These are phyloP conservation scores for Pectinophora gossypiella DNA, from an alignment of 1,140 invertebrate species.

Conservation along the genomic window DNA sequence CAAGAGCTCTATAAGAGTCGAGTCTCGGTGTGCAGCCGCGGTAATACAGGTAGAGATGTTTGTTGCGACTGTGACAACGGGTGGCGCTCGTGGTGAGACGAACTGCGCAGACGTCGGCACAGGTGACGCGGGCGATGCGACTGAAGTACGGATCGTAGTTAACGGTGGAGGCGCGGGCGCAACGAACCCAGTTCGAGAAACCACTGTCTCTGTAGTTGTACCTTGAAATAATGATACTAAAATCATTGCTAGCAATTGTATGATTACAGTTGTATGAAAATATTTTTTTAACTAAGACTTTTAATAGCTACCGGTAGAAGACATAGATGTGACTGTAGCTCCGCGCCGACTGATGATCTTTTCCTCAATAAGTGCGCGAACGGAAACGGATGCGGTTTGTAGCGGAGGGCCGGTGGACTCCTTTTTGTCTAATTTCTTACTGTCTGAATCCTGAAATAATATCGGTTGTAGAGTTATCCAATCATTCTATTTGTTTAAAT, in stretches of 20 bases:
- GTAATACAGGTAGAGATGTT: slow-evolving; percentile 33
- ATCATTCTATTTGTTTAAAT: slow-evolving; percentile 7
- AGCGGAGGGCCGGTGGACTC: slow-evolving; percentile 86
- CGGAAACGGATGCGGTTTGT: slow-evolving; percentile 91
- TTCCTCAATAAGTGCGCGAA: slow-evolving; percentile 91
- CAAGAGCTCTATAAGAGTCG: slow-evolving; percentile 77
- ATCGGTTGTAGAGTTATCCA: slow-evolving; percentile 12
- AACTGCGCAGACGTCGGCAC: slow-evolving; percentile 53
- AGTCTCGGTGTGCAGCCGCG: slow-evolving; percentile 67
- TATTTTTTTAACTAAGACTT: no score
- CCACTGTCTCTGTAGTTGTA: slow-evolving; percentile 56
- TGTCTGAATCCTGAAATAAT: slow-evolving; percentile 84
- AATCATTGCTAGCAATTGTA: no score
- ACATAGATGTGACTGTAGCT: slow-evolving; percentile 42
- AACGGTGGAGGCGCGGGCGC: slow-evolving; percentile 74
- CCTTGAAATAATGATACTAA: slow-evolving; percentile 45
- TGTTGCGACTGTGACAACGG: slow-evolving; percentile 60
- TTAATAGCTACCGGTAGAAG: slow-evolving; percentile 38
- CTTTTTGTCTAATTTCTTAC: slow-evolving; percentile 90
- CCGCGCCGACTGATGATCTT: slow-evolving; percentile 91
- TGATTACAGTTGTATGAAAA: no score
- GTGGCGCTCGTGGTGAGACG: slow-evolving; percentile 77
- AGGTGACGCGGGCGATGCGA: slow-evolving; percentile 69
- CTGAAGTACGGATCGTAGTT: slow-evolving; percentile 73
- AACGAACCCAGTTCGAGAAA: slow-evolving; percentile 58